Base-by-base conservation (phyloP, 1,140 invertebrate genomes). In the Centruroides vittatus region DNA sequence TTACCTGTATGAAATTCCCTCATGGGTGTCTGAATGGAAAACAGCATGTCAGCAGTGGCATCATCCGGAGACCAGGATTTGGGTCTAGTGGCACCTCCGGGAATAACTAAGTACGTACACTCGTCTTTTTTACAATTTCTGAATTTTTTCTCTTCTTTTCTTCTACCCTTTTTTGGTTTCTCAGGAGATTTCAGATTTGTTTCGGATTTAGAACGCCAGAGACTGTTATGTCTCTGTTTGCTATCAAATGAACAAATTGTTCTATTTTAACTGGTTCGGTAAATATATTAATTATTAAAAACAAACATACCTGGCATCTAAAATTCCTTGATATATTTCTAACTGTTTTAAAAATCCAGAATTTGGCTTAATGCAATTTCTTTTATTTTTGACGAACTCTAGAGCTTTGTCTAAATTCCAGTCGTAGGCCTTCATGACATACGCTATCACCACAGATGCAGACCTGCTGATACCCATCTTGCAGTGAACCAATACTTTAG, bases 381-480 rank as follows among this genome's bases (percentile, higher is more conserved):
- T 79, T 71, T 89, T 91, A 49, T 85, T 80, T 73, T 93, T 93
- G 0, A 98, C 93, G 76, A 89, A 88, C 58, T 88, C 82, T 66
- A 92, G 79, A 1, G 94, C 93, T 68, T 89, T 83, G 35, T 88
- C 82, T 66, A 97, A 86, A 67, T 89, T 84, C 91, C 89, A 94
- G 70, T 90, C 88, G 72, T 92, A 90, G 8, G 93, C 92, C 74
- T 98, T 98, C 94, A 98, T 98, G 5, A 89, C 87, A 74, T 95
- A 98, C 0, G 94, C 93, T 66, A 98, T 94, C 7, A 98, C 95
- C 11, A 98, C 95, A 0, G 93, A 96, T 3, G 95, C 94, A 4
- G 94, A 98, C 55, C 91, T 78, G 64, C 85, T 88, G 1, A 93
- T 85, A 1, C 91, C 91, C 3, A 90, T 89, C 1, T 93, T 84